Conservation (phyloP, 2,797 vertebrate genomes). For the Scolopax rusticola region DNA sequence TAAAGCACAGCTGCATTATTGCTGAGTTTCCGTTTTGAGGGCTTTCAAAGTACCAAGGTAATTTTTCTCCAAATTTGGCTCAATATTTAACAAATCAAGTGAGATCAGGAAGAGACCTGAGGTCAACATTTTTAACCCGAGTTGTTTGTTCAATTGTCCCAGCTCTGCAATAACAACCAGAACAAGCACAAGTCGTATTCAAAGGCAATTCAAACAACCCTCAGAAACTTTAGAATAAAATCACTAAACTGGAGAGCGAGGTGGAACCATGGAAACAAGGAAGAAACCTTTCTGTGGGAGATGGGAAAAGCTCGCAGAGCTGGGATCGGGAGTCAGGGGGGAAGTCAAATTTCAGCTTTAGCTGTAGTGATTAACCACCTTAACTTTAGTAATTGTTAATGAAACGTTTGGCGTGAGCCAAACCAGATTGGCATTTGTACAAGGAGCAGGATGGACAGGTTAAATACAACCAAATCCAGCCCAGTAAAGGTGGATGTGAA, state of each 20-base stretch:
- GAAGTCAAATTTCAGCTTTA: constrained; percentile 3
- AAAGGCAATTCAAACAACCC: constrained; percentile 23
- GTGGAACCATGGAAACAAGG: constrained; percentile 28
- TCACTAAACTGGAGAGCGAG: not conserved
- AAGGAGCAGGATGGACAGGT: not conserved
- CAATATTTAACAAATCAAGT: constrained; percentile 57
- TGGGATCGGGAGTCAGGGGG: not conserved
- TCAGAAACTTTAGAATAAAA: constrained; percentile 30
- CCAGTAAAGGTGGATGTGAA: not conserved
- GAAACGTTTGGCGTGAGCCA: not conserved
- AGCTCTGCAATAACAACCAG: not conserved
- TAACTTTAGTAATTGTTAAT: constrained; percentile 45
- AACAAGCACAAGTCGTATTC: not conserved
- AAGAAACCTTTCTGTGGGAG: constrained; percentile 16
- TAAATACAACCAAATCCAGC: not conserved
- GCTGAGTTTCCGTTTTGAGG: constrained; percentile 50
- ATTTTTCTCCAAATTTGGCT: constrained; percentile 66
- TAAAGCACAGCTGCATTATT: constrained; percentile 31
- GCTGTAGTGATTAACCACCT: constrained; percentile 45
- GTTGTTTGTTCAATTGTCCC: constrained; percentile 39
- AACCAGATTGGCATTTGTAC: not conserved
- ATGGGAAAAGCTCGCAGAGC: constrained; percentile 5
- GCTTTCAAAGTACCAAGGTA: constrained; percentile 59
- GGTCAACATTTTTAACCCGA: constrained; percentile 55
- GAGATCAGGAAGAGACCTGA: constrained; percentile 37